Conservation (phyloP, 2,797 vertebrate genomes). For the Glyptemys insculpta region DNA sequence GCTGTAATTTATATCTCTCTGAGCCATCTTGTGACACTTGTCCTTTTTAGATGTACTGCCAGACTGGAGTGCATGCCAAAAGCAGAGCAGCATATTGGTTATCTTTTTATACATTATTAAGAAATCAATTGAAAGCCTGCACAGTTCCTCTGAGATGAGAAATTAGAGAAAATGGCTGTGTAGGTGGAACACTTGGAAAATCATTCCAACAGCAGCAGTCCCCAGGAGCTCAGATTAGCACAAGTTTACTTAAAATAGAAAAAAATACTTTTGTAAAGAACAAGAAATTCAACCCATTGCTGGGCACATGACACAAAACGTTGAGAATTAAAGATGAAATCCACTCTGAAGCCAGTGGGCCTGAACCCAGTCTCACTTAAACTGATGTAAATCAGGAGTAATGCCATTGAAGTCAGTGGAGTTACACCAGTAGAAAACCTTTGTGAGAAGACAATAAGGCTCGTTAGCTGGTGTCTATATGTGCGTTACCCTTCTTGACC, state of each 20-base stretch:
- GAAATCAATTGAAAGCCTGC: background rate
- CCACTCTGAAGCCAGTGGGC: accelerated
- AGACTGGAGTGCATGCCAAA: background rate
- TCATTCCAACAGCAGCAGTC: background rate
- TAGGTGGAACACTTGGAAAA: background rate
- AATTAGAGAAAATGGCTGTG: background rate
- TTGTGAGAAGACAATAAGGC: background rate
- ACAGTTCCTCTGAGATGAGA: background rate
- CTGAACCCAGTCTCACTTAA: background rate
- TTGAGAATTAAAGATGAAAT: background rate
- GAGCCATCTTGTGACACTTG: background rate
- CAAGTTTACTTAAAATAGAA: background rate
- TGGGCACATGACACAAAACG: background rate
- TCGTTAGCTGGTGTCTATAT: background rate
- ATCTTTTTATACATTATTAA: background rate
- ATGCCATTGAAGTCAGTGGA: background rate
- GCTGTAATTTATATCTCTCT: background rate
- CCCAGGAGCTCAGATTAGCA: background rate
- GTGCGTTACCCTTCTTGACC: no score
- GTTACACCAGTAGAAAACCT: background rate
- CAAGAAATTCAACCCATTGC: background rate
- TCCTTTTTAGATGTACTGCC: background rate
- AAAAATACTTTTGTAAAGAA: background rate
- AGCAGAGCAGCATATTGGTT: background rate
- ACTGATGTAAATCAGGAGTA: background rate